Percentiles rank a stretch among this genome's conserved stretches.
These are phyloP conservation scores for Leucophenga maculata DNA, from an alignment of 2,888 invertebrate genomes.

Conservation along the genomic window DNA sequence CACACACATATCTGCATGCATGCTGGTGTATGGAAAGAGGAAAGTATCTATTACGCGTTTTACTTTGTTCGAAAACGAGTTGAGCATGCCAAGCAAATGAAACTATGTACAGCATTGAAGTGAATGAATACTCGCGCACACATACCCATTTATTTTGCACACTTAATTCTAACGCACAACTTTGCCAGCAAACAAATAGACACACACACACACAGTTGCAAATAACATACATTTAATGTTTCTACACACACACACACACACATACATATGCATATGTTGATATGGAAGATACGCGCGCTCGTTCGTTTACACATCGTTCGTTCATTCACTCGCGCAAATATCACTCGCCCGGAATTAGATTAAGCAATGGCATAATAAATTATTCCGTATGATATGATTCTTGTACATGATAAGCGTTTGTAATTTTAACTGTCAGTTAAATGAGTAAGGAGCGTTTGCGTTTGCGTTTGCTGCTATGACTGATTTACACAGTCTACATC, in stretches of 20 bases:
- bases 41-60: conserved; percentile 45
- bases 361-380: conserved; percentile 63
- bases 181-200: conserved; percentile 39
- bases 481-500: not conserved
- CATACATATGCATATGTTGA: conserved; percentile 11
- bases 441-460: conserved; percentile 49
- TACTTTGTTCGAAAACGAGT: conserved; percentile 45
- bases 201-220: too few species aligned
- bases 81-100: conserved; percentile 56
- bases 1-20: conserved; percentile 30
- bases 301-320: too few species aligned
- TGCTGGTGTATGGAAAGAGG: conserved; percentile 18
- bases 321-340: conserved; percentile 38
- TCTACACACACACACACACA: conserved; percentile 25
- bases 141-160: conserved; percentile 58
- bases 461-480: not conserved
- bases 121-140: conserved; percentile 22
- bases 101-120: conserved; percentile 44
- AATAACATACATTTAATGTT: conserved; percentile 23
- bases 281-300: not conserved
- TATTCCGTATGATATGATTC: conserved; percentile 65
- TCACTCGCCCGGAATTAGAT: conserved; percentile 52
- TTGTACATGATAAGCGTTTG: conserved; percentile 65
- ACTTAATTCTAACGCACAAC: conserved; percentile 58
- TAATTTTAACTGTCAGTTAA: conserved; percentile 65